Evolutionary conservation across 2,888 invertebrate species (phyloP).

Genomic region (Dichetophora obliterata): DNA sequence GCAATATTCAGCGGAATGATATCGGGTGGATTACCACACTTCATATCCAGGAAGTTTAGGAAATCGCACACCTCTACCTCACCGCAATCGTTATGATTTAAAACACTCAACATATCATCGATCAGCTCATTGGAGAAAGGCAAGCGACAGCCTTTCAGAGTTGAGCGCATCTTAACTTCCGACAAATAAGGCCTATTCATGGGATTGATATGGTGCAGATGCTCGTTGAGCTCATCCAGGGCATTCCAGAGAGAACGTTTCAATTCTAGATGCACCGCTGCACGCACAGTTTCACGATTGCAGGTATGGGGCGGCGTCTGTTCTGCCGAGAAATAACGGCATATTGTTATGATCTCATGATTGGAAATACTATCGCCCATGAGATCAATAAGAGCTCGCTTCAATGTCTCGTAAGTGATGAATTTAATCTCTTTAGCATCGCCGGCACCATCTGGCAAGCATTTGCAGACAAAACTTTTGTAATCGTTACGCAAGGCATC

Average conservation of each 20-base stretch:
- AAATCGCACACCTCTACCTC: conserved; percentile 79
- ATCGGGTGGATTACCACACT: conserved; percentile 66
- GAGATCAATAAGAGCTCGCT: conserved; percentile 77
- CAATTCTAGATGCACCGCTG: conserved; percentile 79
- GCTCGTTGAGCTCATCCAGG: conserved; percentile 74
- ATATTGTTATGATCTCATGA: conserved; percentile 84
- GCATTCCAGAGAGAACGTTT: conserved; percentile 82
- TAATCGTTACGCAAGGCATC: conserved; percentile 78
- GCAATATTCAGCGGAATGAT: conserved; percentile 66
- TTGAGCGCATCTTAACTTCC: conserved; percentile 74
- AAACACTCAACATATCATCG: conserved; percentile 75
- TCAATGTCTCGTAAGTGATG: conserved; percentile 63
- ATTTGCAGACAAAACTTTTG: conserved; percentile 82
- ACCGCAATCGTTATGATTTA: conserved; percentile 76
- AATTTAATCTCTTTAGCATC: conserved; percentile 52
- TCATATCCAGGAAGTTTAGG: conserved; percentile 79
- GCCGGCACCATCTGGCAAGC: conserved; percentile 69
- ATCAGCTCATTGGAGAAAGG: conserved; percentile 79
- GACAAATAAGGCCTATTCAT: conserved; percentile 73
- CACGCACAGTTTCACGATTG: conserved; percentile 72
- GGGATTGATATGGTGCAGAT: conserved; percentile 74
- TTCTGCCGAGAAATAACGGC: conserved; percentile 79
- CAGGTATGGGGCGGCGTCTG: conserved; percentile 69
- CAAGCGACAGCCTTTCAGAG: conserved; percentile 78
- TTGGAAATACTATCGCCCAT: conserved; percentile 80